Percentiles rank a stretch among this genome's conserved stretches.
phyloP scores from a whole-genome alignment of 2,888 invertebrate species.

The Sphecodes monilicornis region DNA sequence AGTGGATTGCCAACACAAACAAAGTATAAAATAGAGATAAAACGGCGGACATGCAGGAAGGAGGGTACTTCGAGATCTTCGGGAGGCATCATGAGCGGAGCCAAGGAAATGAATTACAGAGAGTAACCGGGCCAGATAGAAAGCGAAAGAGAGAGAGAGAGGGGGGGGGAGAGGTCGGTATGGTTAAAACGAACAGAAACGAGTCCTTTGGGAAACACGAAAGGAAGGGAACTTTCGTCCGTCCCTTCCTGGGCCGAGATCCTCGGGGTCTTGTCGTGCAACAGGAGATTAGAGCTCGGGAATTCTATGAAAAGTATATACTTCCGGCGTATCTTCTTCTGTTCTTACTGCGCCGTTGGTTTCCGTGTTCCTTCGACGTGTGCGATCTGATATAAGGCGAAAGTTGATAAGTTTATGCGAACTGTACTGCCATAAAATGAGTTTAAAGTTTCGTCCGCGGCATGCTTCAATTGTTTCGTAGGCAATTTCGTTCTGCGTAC shows the following conservation, averaged over 20 bases:
- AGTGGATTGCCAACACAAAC: no score
- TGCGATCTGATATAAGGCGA: neutral
- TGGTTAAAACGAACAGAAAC: slow-evolving; percentile 58
- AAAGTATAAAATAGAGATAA: slow-evolving; percentile 55
- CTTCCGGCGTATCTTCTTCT: slow-evolving; percentile 26
- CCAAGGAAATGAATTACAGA: slow-evolving; percentile 68
- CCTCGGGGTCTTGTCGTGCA: slow-evolving; percentile 47
- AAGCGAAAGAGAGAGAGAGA: neutral
- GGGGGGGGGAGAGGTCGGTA: no score
- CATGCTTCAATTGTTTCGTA: neutral
- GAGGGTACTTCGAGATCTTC: slow-evolving; percentile 50
- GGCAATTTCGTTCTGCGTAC: neutral
- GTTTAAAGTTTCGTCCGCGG: neutral
- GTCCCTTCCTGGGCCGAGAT: slow-evolving; percentile 27
- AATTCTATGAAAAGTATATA: slow-evolving; percentile 54
- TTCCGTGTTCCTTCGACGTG: slow-evolving; percentile 19
- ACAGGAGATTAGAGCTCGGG: slow-evolving; percentile 65
- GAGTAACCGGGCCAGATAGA: slow-evolving; percentile 21
- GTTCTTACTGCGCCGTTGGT: slow-evolving; percentile 28
- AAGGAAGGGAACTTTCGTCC: slow-evolving; percentile 42
- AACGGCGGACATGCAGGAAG: slow-evolving; percentile 46
- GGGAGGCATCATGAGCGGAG: slow-evolving; percentile 62
- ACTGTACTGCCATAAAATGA: neutral
- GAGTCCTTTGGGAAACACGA: slow-evolving; percentile 55
- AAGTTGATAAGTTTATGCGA: slow-evolving; percentile 9